Evolutionary conservation across 2,797 vertebrate species (phyloP).

Genomic region (Lacerta viridis): DNA sequence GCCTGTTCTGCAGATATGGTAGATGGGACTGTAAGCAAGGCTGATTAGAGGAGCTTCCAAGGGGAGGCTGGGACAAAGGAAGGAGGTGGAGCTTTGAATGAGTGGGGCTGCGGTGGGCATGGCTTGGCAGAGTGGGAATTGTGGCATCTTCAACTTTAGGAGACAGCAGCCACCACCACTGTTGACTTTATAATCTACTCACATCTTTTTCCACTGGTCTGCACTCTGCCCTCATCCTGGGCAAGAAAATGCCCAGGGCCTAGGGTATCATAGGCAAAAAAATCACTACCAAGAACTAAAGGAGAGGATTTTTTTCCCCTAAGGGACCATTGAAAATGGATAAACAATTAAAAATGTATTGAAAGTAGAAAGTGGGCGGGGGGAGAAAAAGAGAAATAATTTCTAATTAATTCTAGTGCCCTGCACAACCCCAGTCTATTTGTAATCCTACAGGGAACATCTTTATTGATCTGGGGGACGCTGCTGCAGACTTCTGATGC

Average conservation of each 20-base stretch:
- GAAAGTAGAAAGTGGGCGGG: constrained; percentile 83
- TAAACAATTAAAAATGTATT: constrained; percentile 87
- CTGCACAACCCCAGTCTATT: constrained; percentile 89
- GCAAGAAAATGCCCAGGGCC: constrained; percentile 41
- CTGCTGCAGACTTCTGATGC: constrained; percentile 87
- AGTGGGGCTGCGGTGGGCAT: background rate
- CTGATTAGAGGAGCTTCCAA: background rate
- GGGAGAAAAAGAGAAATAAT: constrained; percentile 80
- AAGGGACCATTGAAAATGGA: constrained; percentile 78
- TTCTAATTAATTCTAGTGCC: constrained; percentile 94
- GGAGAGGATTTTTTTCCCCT: constrained; percentile 53
- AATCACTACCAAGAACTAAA: constrained; percentile 54
- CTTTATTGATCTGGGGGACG: constrained; percentile 93
- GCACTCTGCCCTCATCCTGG: background rate
- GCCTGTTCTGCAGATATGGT: too few species aligned
- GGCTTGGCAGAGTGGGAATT: too few species aligned
- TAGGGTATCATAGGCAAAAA: constrained; percentile 38
- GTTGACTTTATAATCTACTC: background rate
- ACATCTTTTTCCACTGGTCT: background rate
- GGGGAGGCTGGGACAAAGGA: background rate
- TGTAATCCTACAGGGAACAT: constrained; percentile 93
- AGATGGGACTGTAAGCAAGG: background rate
- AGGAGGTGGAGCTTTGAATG: background rate
- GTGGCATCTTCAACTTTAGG: background rate
- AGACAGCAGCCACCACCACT: background rate